Evolutionary conservation across 2,113 vertebrate species (phyloP).

Genomic region (Vicugna pacos): DNA sequence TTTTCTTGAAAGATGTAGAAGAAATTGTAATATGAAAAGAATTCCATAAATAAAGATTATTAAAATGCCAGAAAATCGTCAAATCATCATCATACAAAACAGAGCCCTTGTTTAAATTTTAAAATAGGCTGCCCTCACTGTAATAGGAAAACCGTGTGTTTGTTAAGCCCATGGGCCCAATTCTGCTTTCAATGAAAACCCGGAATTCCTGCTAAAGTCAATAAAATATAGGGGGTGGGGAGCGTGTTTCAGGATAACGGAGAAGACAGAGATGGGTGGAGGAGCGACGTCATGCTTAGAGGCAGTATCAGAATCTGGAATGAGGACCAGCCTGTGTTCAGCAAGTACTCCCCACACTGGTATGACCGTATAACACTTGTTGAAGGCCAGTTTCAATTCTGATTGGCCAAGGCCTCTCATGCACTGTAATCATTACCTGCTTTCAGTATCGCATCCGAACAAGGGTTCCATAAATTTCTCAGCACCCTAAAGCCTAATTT

Average conservation of each 20-base stretch:
- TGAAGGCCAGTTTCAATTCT: background rate
- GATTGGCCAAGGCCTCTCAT: background rate
- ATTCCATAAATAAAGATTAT: slow-evolving; percentile 73
- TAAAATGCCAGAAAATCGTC: slow-evolving; percentile 71
- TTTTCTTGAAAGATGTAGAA: slow-evolving; percentile 54
- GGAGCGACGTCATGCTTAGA: background rate
- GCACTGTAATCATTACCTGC: background rate
- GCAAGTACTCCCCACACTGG: background rate
- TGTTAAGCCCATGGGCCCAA: slow-evolving; percentile 54
- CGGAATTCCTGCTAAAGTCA: slow-evolving; percentile 48
- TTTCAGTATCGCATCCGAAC: background rate
- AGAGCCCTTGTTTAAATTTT: slow-evolving; percentile 69
- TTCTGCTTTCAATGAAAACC: slow-evolving; percentile 68
- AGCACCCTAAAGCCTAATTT: background rate
- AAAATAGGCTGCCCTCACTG: slow-evolving; percentile 61
- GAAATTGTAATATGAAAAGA: slow-evolving; percentile 58
- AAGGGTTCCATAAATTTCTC: background rate
- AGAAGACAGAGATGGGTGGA: background rate
- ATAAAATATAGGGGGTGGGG: background rate
- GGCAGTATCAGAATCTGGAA: background rate
- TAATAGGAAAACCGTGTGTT: slow-evolving; percentile 77
- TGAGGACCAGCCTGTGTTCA: background rate
- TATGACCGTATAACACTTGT: too few species aligned
- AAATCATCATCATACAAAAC: slow-evolving; percentile 65
- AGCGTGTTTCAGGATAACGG: background rate